These are phyloP conservation scores for Gymnopithys bicolor DNA, from an alignment of 2,797 vertebrate species.

Conservation along the genomic window DNA sequence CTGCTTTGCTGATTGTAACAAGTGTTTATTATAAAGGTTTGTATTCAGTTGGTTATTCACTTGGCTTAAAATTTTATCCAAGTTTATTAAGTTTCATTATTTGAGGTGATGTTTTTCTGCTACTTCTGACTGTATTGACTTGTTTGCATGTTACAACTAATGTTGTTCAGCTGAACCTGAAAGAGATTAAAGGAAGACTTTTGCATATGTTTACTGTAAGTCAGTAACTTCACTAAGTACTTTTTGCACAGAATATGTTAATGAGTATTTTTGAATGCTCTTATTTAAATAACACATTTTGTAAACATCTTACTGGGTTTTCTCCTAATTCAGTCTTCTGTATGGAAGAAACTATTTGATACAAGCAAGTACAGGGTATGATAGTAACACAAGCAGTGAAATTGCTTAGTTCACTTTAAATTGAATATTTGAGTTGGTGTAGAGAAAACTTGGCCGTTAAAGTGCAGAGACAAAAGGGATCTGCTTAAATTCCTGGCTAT, in stretches of 20 bases:
- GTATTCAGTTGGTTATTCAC: neutral
- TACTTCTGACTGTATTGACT: neutral
- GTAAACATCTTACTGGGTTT: neutral
- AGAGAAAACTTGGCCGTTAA: neutral
- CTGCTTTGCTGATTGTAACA: neutral
- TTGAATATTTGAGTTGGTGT: neutral
- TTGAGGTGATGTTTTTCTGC: neutral
- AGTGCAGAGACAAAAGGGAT: neutral
- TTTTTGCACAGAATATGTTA: neutral
- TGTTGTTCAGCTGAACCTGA: neutral
- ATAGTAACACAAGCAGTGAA: neutral
- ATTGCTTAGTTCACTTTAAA: neutral
- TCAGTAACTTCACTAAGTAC: neutral
- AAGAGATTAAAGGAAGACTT: neutral
- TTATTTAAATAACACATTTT: neutral
- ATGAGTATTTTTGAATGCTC: neutral
- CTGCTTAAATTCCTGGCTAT: neutral
- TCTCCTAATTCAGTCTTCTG: neutral
- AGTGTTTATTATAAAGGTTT: neutral
- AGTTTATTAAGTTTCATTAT: neutral
- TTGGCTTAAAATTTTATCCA: neutral
- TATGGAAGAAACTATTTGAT: neutral
- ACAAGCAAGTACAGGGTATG: neutral
- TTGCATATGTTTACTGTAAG: neutral
- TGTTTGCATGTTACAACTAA: neutral